These are phyloP conservation scores for Orientallactaga bullata DNA, from an alignment of 2,113 vertebrate genomes.

Conservation along the genomic window DNA sequence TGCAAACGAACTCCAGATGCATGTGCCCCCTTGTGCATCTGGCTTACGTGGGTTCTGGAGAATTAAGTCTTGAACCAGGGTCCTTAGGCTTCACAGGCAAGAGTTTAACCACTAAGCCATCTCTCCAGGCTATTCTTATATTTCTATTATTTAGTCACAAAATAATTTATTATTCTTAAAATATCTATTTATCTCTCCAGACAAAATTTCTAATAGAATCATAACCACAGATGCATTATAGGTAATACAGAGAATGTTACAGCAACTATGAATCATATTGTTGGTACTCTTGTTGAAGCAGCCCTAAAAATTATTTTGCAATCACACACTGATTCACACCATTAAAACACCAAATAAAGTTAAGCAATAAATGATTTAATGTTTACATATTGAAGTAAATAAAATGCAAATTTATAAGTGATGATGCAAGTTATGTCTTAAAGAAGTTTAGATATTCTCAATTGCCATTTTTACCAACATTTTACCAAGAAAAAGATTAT, in stretches of 20 bases:
- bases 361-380: constrained; percentile 36
- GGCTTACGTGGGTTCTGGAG: too few relatives aligned
- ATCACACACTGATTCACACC: background rate
- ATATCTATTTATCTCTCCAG: background rate
- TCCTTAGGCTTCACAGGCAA: too few relatives aligned
- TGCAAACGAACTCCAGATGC: too few relatives aligned
- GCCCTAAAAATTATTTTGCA: background rate
- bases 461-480: background rate
- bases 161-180: background rate
- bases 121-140: too few relatives aligned
- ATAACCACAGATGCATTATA: background rate
- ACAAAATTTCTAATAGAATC: background rate
- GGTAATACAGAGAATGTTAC: background rate
- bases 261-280: background rate
- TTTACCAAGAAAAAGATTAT: background rate
- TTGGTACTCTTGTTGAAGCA: background rate
- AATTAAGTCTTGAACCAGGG: too few relatives aligned
- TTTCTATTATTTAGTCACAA: background rate
- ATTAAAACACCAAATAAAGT: background rate
- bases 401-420: constrained; percentile 16
- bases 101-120: too few relatives aligned
- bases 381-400: background rate
- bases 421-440: background rate
- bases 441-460: background rate
- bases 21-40: too few relatives aligned